These are phyloP conservation scores for Dunckerocampus dactyliophorus DNA, from an alignment of 2,113 vertebrate species.

Conservation along the genomic window DNA sequence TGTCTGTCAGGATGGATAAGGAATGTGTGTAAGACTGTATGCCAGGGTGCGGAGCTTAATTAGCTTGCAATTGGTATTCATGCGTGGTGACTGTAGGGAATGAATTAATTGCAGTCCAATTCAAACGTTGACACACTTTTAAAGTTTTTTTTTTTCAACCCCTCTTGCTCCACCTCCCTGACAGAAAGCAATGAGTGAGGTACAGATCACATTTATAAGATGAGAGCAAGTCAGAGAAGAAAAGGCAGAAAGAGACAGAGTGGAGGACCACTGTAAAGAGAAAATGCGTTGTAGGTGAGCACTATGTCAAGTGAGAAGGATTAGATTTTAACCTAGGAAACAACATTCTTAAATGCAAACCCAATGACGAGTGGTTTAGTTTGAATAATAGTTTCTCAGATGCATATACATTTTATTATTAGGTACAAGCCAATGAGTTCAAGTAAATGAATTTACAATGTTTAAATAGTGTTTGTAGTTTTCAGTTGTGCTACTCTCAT, in stretches of 20 bases:
- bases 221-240: constrained; percentile 51
- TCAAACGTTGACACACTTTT: constrained; percentile 76
- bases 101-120: constrained; percentile 77
- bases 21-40: constrained; percentile 27
- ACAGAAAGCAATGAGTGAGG: constrained; percentile 66
- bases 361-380: too few species aligned
- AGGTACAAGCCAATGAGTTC: too few species aligned
- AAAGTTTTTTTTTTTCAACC: constrained; percentile 55
- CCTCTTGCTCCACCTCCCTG: constrained; percentile 50
- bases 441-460: background rate
- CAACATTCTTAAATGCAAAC: background rate
- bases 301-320: constrained; percentile 3
- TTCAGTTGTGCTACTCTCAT: background rate
- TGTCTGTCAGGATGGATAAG: constrained; percentile 65
- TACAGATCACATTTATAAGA: constrained; percentile 69
- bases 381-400: too few species aligned
- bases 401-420: too few species aligned
- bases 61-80: constrained; percentile 75
- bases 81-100: constrained; percentile 72
- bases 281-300: constrained; percentile 20
- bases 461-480: background rate
- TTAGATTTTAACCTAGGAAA: background rate
- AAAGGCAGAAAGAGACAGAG: constrained; percentile 9
- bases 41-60: constrained; percentile 67
- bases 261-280: constrained; percentile 16